These are phyloP conservation scores for Drosophila putrida DNA, from an alignment of 2,888 invertebrate species.

Conservation along the genomic window DNA sequence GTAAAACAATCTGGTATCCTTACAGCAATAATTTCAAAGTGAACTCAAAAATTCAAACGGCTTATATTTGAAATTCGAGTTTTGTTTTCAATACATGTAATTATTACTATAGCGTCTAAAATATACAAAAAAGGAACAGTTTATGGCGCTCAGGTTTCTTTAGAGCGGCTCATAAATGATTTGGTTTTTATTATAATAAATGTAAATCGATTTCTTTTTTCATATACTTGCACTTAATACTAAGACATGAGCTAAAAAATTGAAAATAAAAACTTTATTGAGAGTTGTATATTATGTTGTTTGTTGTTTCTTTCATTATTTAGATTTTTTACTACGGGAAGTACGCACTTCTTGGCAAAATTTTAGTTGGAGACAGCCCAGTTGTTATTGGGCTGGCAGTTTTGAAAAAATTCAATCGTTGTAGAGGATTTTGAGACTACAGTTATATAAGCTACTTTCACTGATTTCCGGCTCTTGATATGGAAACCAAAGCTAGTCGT, in stretches of 20 bases:
- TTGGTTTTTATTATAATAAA: slow-evolving; percentile 77
- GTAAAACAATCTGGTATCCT: slow-evolving; percentile 30
- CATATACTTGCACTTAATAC: slow-evolving; percentile 77
- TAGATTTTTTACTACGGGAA: slow-evolving; percentile 57
- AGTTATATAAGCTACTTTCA: slow-evolving; percentile 53
- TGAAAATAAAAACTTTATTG: slow-evolving; percentile 59
- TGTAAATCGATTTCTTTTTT: slow-evolving; percentile 82
- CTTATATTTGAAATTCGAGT: slow-evolving; percentile 45
- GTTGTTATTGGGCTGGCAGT: slow-evolving; percentile 53
- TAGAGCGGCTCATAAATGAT: slow-evolving; percentile 61
- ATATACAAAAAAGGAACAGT: slow-evolving; percentile 84
- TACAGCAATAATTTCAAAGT: slow-evolving; percentile 34
- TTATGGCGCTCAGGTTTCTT: slow-evolving; percentile 60
- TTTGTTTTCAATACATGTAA: slow-evolving; percentile 48
- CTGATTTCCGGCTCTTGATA: slow-evolving; percentile 44
- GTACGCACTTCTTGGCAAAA: slow-evolving; percentile 69
- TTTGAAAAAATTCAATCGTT: slow-evolving; percentile 80
- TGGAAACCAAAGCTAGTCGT: slow-evolving; percentile 51
- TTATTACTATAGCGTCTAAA: slow-evolving; percentile 64
- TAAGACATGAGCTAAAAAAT: slow-evolving; percentile 60
- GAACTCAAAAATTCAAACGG: slow-evolving; percentile 39
- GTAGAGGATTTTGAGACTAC: slow-evolving; percentile 67
- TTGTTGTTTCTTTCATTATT: slow-evolving; percentile 18
- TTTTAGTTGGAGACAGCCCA: slow-evolving; percentile 38
- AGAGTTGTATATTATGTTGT: slow-evolving; percentile 50